Conservation (phyloP, 2,888 invertebrate species). For the Luperina testacea region DNA sequence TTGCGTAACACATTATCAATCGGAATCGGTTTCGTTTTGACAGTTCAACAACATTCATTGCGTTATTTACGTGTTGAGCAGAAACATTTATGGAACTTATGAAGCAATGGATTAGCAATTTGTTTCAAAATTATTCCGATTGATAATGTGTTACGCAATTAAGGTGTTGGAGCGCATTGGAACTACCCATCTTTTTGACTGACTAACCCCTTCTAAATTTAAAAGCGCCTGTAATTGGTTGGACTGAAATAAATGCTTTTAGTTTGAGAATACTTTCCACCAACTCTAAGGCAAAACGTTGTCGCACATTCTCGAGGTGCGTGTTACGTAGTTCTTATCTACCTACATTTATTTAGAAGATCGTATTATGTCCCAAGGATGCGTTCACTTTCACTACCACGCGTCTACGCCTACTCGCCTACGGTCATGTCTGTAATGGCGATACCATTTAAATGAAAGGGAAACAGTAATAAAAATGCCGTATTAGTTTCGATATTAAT, state of each 20-base stretch:
- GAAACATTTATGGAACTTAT: no score
- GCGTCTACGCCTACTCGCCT: constrained; percentile 39
- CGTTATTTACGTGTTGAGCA: no score
- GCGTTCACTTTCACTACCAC: constrained; percentile 45
- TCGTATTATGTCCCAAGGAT: constrained; percentile 27
- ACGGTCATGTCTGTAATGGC: constrained; percentile 27
- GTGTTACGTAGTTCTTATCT: not conserved
- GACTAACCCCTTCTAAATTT: not conserved
- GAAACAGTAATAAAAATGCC: constrained; percentile 21
- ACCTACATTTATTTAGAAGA: constrained; percentile 8
- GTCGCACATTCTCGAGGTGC: not conserved
- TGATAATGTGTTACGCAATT: no score
- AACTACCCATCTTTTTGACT: not conserved
- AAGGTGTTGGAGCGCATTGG: no score
- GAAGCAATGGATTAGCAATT: no score
- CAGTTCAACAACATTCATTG: no score
- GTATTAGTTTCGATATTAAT: constrained; percentile 22
- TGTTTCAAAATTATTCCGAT: no score
- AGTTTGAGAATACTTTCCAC: not conserved
- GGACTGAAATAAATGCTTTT: not conserved
- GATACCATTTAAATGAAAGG: constrained; percentile 46
- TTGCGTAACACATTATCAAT: no score
- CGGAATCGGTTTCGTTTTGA: no score
- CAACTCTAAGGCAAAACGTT: not conserved
- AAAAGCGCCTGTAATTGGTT: not conserved